Evolutionary conservation across 2,797 vertebrate genomes (phyloP).

Genomic region (Sphenodon punctatus): DNA sequence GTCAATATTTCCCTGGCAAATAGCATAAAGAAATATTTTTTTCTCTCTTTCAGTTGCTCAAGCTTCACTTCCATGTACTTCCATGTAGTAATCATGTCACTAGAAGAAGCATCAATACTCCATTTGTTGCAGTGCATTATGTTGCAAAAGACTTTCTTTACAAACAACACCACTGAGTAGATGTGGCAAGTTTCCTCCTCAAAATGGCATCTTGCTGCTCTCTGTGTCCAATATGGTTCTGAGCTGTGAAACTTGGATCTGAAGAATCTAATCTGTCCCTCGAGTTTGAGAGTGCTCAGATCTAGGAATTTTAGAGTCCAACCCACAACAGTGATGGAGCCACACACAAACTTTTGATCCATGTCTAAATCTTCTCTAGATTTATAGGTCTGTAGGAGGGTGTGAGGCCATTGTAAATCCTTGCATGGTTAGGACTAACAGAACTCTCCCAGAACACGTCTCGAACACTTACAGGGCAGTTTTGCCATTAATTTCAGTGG

Average conservation of each 20-base stretch:
- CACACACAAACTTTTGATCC: not conserved
- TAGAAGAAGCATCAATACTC: constrained; percentile 1
- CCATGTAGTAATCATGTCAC: not conserved
- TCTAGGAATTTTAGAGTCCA: not conserved
- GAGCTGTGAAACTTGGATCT: not conserved
- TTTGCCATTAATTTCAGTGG: no score
- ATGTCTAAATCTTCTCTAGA: not conserved
- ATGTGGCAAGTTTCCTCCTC: fast-evolving
- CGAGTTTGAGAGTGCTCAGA: not conserved
- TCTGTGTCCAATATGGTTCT: not conserved
- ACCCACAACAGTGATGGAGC: not conserved
- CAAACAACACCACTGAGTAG: not conserved
- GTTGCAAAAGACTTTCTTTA: not conserved
- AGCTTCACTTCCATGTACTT: constrained; percentile 3
- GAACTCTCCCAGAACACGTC: no score
- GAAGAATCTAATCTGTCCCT: not conserved
- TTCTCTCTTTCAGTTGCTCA: constrained; percentile 3
- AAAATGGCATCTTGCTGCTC: not conserved
- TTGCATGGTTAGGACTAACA: no score
- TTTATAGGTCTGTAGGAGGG: not conserved
- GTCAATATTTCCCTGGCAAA: not conserved
- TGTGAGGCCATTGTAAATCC: no score
- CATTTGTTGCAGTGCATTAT: not conserved
- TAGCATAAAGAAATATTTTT: constrained; percentile 5
- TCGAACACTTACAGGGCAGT: no score